These are phyloP conservation scores for Eugnorisma glareosa DNA, from an alignment of 2,888 invertebrate genomes.

Conservation along the genomic window DNA sequence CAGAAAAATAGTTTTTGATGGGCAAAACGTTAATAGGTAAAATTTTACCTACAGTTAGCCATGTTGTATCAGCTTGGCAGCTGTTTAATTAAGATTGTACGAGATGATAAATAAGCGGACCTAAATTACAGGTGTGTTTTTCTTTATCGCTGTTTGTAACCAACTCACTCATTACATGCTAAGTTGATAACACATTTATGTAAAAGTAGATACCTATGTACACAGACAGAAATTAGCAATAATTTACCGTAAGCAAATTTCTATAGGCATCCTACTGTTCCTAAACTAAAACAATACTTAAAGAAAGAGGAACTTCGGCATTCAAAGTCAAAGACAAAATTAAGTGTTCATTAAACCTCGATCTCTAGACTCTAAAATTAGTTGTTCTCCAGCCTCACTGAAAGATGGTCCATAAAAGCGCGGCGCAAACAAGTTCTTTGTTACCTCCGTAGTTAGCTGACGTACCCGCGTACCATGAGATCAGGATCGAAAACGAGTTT, in stretches of 20 bases:
- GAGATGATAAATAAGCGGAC: constrained; percentile 42
- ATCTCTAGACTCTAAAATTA: constrained; percentile 71
- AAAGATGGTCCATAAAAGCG: constrained; percentile 74
- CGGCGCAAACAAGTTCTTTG: constrained; percentile 82
- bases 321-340: constrained; percentile 65
- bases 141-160: constrained; percentile 43
- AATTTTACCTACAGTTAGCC: constrained; percentile 25
- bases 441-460: constrained; percentile 69
- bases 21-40: constrained; percentile 11
- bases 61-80: constrained; percentile 14
- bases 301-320: constrained; percentile 53
- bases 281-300: constrained; percentile 27
- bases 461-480: constrained; percentile 70
- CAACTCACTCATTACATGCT: constrained; percentile 23
- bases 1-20: background rate
- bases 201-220: background rate
- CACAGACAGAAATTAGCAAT: constrained; percentile 5
- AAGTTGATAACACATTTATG: constrained; percentile 30
- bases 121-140: constrained; percentile 41
- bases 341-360: constrained; percentile 69
- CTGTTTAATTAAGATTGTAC: constrained; percentile 49
- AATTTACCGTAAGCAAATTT: background rate
- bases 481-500: constrained; percentile 67
- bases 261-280: background rate
- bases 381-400: constrained; percentile 67